These are phyloP conservation scores for Bombylius major DNA, from an alignment of 2,888 invertebrate species.

Conservation along the genomic window DNA sequence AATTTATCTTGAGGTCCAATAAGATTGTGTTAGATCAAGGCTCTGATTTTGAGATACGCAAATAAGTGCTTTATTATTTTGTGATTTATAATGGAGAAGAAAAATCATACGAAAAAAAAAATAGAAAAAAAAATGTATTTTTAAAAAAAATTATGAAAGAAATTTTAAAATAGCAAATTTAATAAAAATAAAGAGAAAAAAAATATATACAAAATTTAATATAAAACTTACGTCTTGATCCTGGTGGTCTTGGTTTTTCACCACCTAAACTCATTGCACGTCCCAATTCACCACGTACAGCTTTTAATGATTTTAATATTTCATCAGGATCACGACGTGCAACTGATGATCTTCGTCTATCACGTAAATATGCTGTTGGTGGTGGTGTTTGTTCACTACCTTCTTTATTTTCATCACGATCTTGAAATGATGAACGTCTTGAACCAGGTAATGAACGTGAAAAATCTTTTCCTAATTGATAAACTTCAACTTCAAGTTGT, in stretches of 20 bases:
- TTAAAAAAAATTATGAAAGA: neutral
- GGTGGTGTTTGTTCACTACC: constrained; percentile 33
- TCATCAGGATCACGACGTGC: constrained; percentile 75
- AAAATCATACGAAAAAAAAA: constrained; percentile 14
- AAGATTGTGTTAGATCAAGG: constrained; percentile 23
- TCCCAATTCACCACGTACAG: constrained; percentile 69
- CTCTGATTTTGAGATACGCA: constrained; percentile 37
- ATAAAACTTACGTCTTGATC: constrained; percentile 55
- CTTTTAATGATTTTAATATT: constrained; percentile 66
- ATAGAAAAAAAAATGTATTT: constrained; percentile 5
- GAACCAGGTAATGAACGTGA: constrained; percentile 77
- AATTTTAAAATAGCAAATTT: neutral
- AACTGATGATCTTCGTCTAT: constrained; percentile 68
- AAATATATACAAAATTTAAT: neutral
- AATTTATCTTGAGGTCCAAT: neutral
- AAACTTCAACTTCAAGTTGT: constrained; percentile 70
- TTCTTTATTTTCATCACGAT: constrained; percentile 49
- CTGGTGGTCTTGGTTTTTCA: constrained; percentile 38
- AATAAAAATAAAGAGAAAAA: constrained; percentile 1
- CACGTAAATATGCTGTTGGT: constrained; percentile 47
- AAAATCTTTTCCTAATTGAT: constrained; percentile 75
- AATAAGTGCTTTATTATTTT: constrained; percentile 27
- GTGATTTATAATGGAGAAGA: neutral
- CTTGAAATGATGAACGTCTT: constrained; percentile 70
- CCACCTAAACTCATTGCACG: constrained; percentile 68